Evolutionary conservation across 2,888 invertebrate genomes (phyloP).

Genomic region (Microctonus brassicae): DNA sequence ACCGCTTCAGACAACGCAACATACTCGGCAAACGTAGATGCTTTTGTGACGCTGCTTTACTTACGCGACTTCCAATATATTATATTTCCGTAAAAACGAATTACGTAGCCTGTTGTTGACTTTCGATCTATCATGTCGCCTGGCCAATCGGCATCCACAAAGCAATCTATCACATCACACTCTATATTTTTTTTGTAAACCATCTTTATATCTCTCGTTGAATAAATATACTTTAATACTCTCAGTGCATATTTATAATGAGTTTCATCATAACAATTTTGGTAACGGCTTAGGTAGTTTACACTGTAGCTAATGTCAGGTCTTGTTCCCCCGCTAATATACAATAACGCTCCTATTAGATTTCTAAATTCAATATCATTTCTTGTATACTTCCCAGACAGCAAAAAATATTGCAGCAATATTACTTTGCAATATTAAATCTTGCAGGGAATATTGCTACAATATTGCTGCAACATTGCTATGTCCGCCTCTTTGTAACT

Average conservation of each 20-base stretch:
- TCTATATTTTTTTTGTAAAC: not conserved
- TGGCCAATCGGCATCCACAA: constrained; percentile 5
- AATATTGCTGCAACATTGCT: no score
- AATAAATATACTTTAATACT: constrained; percentile 2
- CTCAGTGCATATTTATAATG: constrained; percentile 1
- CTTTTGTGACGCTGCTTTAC: not conserved
- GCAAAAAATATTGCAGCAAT: no score
- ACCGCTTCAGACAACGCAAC: constrained; percentile 5
- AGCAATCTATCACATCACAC: not conserved
- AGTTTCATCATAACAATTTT: constrained; percentile 14
- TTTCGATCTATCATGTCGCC: not conserved
- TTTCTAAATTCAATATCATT: constrained; percentile 8
- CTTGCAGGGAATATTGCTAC: no score
- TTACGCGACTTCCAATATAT: constrained; percentile 6
- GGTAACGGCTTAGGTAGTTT: constrained; percentile 13
- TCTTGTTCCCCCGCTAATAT: constrained; percentile 19
- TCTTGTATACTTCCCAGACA: no score
- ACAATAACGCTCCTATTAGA: constrained; percentile 14
- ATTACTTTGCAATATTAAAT: no score
- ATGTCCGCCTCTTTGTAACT: no score
- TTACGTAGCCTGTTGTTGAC: not conserved
- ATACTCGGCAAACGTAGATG: not conserved
- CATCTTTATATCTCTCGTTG: not conserved
- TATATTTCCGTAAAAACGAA: not conserved
- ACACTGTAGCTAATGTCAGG: constrained; percentile 20